phyloP scores from a whole-genome alignment of 2,113 vertebrate genomes.

The Dascyllus trimaculatus region DNA sequence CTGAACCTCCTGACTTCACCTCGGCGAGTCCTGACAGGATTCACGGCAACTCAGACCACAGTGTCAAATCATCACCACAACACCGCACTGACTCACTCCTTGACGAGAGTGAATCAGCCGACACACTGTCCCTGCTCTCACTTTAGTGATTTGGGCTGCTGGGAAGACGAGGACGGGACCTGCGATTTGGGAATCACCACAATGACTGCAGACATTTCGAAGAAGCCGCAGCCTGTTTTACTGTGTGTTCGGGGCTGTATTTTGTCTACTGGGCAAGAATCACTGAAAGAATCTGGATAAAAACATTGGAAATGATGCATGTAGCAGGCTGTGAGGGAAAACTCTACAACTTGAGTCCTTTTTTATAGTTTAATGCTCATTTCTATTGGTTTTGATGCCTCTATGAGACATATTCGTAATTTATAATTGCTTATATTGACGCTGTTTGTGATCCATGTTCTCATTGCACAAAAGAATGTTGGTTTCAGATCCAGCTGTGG shows the following conservation, averaged over 20 bases:
- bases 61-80: slow-evolving; percentile 57
- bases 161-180: slow-evolving; percentile 68
- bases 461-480: no score
- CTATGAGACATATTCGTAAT: no score
- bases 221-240: slow-evolving; percentile 68
- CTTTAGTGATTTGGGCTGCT: slow-evolving; percentile 63
- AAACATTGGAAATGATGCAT: not conserved
- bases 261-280: slow-evolving; percentile 38
- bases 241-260: slow-evolving; percentile 7
- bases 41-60: slow-evolving; percentile 52
- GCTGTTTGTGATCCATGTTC: no score
- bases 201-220: slow-evolving; percentile 73
- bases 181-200: slow-evolving; percentile 63
- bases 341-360: not conserved
- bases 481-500: no score
- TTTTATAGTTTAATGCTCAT: no score
- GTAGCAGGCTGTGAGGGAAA: not conserved
- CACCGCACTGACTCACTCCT: slow-evolving; percentile 64
- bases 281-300: not conserved
- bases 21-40: slow-evolving; percentile 50
- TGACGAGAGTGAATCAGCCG: slow-evolving; percentile 61
- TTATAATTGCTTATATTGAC: no score
- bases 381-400: no score
- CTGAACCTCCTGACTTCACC: slow-evolving; percentile 15
- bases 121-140: slow-evolving; percentile 48